A percentile compares a stretch with the other conserved stretches of the same genome.
phyloP scores from a whole-genome alignment of 2,113 vertebrate species.

The Delphinapterus leucas region DNA sequence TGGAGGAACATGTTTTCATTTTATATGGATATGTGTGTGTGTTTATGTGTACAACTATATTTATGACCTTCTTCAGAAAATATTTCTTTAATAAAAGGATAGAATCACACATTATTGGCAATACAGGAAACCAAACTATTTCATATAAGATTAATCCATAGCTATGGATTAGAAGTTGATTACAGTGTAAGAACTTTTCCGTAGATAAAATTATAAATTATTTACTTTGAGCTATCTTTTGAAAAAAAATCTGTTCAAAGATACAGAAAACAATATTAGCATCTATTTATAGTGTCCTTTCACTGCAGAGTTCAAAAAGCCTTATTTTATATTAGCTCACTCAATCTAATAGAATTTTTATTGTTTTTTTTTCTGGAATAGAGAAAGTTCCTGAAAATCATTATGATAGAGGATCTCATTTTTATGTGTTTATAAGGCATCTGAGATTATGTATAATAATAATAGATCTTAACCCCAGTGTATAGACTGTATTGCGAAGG shows the following conservation, averaged over 20 bases:
- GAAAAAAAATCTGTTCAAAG: background rate
- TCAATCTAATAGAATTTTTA: background rate
- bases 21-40: background rate
- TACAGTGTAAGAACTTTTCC: background rate
- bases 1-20: background rate
- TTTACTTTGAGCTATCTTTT: background rate
- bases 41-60: background rate
- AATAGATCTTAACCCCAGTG: background rate
- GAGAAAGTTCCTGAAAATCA: background rate
- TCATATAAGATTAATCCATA: background rate
- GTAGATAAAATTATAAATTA: background rate
- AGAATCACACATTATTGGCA: background rate
- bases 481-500: background rate
- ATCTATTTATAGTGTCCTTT: background rate
- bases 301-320: background rate
- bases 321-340: background rate
- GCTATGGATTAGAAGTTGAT: background rate
- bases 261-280: background rate
- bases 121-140: background rate
- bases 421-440: background rate
- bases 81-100: constrained; percentile 7
- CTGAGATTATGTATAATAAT: background rate
- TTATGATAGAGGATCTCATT: background rate
- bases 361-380: background rate
- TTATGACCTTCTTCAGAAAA: background rate